A percentile compares a stretch with the other conserved stretches of the same genome.
These are phyloP conservation scores for Astreopora myriophthalma DNA, from an alignment of 64 coral and sea anemone genomes.

Conservation along the genomic window DNA sequence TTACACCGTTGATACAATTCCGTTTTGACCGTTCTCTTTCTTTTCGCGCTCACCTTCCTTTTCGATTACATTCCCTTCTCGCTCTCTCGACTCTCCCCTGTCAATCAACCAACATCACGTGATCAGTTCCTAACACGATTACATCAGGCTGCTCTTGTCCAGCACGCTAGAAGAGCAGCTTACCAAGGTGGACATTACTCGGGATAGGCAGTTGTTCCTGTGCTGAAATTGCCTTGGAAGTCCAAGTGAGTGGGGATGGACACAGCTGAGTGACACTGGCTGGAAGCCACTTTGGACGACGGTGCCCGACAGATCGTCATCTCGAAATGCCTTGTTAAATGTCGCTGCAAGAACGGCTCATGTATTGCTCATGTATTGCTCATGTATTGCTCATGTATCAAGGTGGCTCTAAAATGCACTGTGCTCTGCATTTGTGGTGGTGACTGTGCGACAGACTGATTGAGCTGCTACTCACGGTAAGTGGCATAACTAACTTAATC, in stretches of 20 bases:
- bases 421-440: not conserved
- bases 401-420: not conserved
- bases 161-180: constrained; percentile 31
- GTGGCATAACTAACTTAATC: too few species aligned
- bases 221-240: constrained; percentile 2
- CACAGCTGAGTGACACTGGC: not conserved
- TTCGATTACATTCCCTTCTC: too few species aligned
- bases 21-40: too few species aligned
- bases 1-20: too few species aligned
- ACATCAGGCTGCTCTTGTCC: constrained; percentile 43
- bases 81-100: too few species aligned
- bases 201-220: constrained; percentile 32
- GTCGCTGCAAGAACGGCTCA: constrained; percentile 12
- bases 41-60: too few species aligned
- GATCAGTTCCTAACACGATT: too few species aligned
- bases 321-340: constrained; percentile 47
- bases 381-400: not conserved
- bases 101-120: too few species aligned
- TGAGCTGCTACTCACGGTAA: too few species aligned
- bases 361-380: too few species aligned
- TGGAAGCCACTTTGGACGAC: constrained; percentile 58
- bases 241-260: constrained; percentile 55
- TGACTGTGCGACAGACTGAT: not conserved
- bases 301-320: not conserved
- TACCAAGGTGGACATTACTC: constrained; percentile 60